phyloP scores from a whole-genome alignment of 2,888 invertebrate species.

The Blomia tropicalis region DNA sequence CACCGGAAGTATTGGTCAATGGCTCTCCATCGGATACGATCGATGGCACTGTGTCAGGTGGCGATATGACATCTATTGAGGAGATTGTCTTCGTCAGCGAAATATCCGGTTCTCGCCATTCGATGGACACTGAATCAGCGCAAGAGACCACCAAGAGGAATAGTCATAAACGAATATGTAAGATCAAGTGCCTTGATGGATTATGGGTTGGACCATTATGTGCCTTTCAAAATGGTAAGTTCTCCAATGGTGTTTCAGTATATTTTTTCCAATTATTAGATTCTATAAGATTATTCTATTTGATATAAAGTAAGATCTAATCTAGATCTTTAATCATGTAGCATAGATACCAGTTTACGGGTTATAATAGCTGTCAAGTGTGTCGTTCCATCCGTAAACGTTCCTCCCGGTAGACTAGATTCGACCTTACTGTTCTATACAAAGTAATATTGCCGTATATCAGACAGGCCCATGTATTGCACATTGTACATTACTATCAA shows the following conservation, averaged over 20 bases:
- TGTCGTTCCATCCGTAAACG: too few relatives aligned
- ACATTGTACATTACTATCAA: too few relatives aligned
- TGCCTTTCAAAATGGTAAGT: conserved; percentile 50
- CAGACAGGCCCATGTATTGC: too few relatives aligned
- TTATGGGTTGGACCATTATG: conserved; percentile 71
- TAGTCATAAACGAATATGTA: conserved; percentile 58
- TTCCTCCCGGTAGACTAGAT: too few relatives aligned
- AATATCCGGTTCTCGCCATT: too few relatives aligned
- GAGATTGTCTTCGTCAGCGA: conserved; percentile 30
- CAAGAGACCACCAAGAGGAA: conserved; percentile 26
- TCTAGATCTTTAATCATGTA: too few relatives aligned
- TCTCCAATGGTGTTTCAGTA: too few relatives aligned
- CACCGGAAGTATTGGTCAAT: conserved; percentile 30
- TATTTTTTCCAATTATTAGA: neutral
- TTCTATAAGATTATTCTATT: too few relatives aligned
- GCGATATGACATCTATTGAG: conserved; percentile 28
- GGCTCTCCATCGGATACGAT: conserved; percentile 27
- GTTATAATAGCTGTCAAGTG: too few relatives aligned
- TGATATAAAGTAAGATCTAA: neutral
- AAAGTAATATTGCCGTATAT: neutral
- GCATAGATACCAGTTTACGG: too few relatives aligned
- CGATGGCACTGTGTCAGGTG: conserved; percentile 23
- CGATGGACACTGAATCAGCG: neutral
- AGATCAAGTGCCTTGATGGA: conserved; percentile 66
- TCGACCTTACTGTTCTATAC: too few relatives aligned